Evolutionary conservation across 2,113 vertebrate species (phyloP), one percentile per base, ranked within the genome.

Genomic region (Melospiza melodia): DNA sequence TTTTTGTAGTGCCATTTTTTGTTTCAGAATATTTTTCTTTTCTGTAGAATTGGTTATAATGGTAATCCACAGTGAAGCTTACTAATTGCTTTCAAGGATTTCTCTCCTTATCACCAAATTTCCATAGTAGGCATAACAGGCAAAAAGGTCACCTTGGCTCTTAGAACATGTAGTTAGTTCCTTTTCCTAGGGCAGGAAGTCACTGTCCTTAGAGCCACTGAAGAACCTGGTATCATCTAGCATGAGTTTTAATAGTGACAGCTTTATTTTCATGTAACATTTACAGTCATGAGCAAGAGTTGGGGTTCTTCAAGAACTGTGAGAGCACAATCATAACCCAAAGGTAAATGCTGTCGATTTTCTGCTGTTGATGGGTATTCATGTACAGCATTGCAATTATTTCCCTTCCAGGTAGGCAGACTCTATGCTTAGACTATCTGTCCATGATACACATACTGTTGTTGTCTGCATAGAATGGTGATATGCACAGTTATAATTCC

Each of bases 331-430:
- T 86, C 76, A n/a, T 96, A 95, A 95, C 52, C 89, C 90, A 96
- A 88, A 97, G 95, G 89, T 96, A 97, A 95, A 97, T 91, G 84
- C 83, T 93, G 67, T 93, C 78, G 95, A 39, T 96, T 92, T 96
- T 93, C 90, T 97, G 66, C 95, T 83, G 65, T 89, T 90, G 94
- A 59, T 85, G 66, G 81, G 66, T 93, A 76, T 88, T 94, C 17
- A 4, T 93, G 54, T 75, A 16, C 69, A 86, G 54, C 67, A 66
- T 21, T 86, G 62, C 76, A 67, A 86, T 85, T 81, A 84, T 75
- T 90, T 97, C 90, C 78, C 92, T 95, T 84, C 55, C 80, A 94
- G 63, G 79, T 77, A 84, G 82, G 66, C 88, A 93, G 11, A 79
- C 37, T 87, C 9, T 1, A 4, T 74, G 48, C 22, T 91, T 57